phyloP scores from a whole-genome alignment of 2,113 vertebrate genomes.

The Setophaga petechia region DNA sequence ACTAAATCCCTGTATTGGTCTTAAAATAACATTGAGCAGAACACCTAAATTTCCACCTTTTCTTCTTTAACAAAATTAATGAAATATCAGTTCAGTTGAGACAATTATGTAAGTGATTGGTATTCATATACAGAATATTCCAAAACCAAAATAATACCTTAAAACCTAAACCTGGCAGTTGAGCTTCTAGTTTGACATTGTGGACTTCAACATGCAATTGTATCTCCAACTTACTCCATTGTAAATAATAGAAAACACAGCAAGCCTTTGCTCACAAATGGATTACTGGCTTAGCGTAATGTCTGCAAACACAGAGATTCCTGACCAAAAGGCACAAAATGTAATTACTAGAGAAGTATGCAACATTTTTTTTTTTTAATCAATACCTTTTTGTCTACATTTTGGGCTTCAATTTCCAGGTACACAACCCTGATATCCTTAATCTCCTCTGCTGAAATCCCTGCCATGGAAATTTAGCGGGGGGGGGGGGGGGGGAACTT shows the following conservation, averaged over 20 bases:
- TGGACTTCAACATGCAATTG: not conserved
- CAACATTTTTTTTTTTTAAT: not conserved
- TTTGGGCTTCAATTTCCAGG: slow-evolving; percentile 86
- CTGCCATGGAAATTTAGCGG: not conserved
- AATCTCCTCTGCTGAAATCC: slow-evolving; percentile 89
- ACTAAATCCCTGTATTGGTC: not conserved
- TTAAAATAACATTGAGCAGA: not conserved
- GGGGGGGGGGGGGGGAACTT: accelerated
- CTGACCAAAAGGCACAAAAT: not conserved
- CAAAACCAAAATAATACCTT: not conserved
- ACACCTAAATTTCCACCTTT: not conserved
- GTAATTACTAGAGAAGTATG: not conserved
- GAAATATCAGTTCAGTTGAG: not conserved
- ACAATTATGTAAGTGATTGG: not conserved
- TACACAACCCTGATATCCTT: slow-evolving; percentile 85
- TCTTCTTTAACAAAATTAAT: not conserved
- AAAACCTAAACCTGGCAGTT: not conserved
- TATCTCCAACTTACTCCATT: not conserved
- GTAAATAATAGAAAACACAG: not conserved
- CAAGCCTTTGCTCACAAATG: accelerated
- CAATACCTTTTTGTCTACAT: slow-evolving; percentile 90
- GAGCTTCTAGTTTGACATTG: not conserved
- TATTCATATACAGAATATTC: not conserved
- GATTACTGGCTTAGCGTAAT: not conserved
- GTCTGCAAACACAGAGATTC: not conserved